Base-by-base conservation (phyloP, 2,113 vertebrate genomes). In the Rhombomys opimus region DNA sequence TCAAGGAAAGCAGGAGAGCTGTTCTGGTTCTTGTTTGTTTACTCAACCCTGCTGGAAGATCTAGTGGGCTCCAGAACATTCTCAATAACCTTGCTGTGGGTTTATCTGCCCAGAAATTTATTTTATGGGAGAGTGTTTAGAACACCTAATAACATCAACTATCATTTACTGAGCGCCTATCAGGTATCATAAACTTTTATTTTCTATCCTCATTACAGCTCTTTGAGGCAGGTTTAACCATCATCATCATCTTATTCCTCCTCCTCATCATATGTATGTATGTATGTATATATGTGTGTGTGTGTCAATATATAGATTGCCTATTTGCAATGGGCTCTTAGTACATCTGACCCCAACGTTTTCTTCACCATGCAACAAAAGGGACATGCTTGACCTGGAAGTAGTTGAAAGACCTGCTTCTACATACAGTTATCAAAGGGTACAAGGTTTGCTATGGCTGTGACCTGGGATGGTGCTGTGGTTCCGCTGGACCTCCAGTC, bases 321-420 rank as follows among this genome's bases (percentile, higher is more conserved):
- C 14, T 18, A 38, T 12, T 98, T 97, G 95, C 98, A 98, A 97
- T 95, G 95, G 97, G 94, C 76, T 91, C 50, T 75, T 32, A 0
- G 30, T 57, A 57, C 14, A 23, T 54, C 67, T 15, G 2, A 72
- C 46, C 9, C 27, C 59, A 46, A n/a, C 10, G 76, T 92, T 72
- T 93, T 97, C 96, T 94, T 97, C 95, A 91, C 96, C 92, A 92
- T 90, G 84, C 96, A 82, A 95, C 93, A 94, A 96, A 96, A 96
- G 97, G 95, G 96, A 94, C 97, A 91, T n/a, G 92, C 97, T 97
- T 97, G 98, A 98, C 98, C 97, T 97, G 97, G 96, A 97, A 97
- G 97, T 96, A 98, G 95, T 84, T 95, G 96, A 97, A 97, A 97
- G 97, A 96, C 82, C 82, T 46, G 90, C 85, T 4, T 84, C 95